Evolutionary conservation across 2,113 vertebrate species (phyloP).

Genomic region (Bos indicus): DNA sequence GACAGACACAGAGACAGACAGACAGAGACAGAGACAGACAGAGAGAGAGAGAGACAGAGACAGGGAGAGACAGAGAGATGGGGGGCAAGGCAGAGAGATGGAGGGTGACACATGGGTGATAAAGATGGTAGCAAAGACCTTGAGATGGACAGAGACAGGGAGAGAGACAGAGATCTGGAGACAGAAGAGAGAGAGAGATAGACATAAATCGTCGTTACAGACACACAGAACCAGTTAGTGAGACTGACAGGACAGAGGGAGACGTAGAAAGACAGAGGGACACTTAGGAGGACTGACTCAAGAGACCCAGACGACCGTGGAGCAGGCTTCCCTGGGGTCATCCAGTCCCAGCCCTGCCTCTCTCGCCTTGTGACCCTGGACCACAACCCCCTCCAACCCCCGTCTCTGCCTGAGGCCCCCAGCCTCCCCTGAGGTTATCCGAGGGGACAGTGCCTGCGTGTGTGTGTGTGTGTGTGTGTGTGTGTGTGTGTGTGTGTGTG

Average conservation of each 20-base stretch:
- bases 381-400: no score
- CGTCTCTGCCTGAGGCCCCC: accelerated
- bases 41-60: not conserved
- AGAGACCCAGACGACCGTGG: not conserved
- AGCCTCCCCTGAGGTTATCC: not conserved
- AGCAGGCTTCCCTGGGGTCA: not conserved
- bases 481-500: no score
- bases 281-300: no score
- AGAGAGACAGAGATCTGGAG: not conserved
- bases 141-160: not conserved
- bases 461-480: no score
- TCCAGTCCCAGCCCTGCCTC: not conserved
- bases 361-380: not conserved
- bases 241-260: not conserved
- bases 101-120: not conserved
- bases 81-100: not conserved
- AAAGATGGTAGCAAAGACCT: not conserved
- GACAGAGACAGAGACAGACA: not conserved
- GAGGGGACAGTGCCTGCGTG: no score
- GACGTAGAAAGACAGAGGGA: not conserved
- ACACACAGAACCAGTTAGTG: not conserved
- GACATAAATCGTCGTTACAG: not conserved
- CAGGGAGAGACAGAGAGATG: not conserved
- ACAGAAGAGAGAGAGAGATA: not conserved
- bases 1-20: not conserved